Evolutionary conservation across 2,888 invertebrate genomes (phyloP).

Genomic region (Furcula furcula): DNA sequence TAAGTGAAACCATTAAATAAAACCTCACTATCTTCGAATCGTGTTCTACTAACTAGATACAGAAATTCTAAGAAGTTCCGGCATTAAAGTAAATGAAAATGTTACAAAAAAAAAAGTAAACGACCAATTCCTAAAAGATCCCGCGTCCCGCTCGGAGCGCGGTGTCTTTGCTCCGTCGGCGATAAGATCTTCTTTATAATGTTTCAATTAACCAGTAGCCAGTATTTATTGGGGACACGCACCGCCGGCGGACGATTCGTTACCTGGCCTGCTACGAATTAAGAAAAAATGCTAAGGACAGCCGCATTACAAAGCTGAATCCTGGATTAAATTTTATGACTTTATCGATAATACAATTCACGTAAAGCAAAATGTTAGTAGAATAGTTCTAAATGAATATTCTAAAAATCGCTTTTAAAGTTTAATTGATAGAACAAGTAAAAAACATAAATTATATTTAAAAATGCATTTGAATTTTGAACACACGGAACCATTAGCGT

Average conservation of each 20-base stretch:
- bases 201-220: constrained; percentile 81
- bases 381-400: no score
- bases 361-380: no score
- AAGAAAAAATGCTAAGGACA: constrained; percentile 51
- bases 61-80: constrained; percentile 37
- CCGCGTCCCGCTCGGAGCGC: constrained; percentile 44
- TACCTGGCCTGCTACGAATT: constrained; percentile 54
- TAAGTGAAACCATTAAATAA: constrained; percentile 17
- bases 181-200: constrained; percentile 77
- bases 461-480: constrained; percentile 13
- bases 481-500: constrained; percentile 27
- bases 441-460: no score
- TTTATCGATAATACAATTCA: no score
- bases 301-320: constrained; percentile 45
- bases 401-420: no score
- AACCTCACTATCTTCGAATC: constrained; percentile 20
- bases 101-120: constrained; percentile 33
- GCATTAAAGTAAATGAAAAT: constrained; percentile 31
- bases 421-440: no score
- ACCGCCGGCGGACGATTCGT: constrained; percentile 53
- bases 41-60: constrained; percentile 26
- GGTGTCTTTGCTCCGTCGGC: constrained; percentile 55
- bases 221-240: constrained; percentile 73
- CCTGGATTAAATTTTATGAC: no score
- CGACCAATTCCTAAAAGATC: constrained; percentile 53